Percentiles rank a stretch among this genome's conserved stretches.
Conservation (phyloP, 2,888 invertebrate genomes). For the Tetanocera ferruginea region DNA sequence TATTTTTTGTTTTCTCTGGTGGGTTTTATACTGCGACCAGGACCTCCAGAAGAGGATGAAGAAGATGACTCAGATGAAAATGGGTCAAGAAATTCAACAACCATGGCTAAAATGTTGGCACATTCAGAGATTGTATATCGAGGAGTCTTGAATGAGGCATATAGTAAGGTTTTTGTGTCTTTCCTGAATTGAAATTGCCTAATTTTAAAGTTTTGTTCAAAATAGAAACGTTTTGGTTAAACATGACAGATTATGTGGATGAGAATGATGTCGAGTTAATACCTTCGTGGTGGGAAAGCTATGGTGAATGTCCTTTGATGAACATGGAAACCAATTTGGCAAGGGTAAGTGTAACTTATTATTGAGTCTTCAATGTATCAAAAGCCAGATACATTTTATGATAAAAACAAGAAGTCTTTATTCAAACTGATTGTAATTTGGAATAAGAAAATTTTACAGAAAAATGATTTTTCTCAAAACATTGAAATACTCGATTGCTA, state of each 20-base stretch:
- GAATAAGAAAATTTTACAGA: no score
- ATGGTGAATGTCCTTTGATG: constrained; percentile 68
- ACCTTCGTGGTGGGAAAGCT: constrained; percentile 67
- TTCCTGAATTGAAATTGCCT: not conserved
- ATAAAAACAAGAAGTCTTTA: no score
- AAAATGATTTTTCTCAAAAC: no score
- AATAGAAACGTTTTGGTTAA: constrained; percentile 67
- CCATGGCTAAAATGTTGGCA: not conserved
- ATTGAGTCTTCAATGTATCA: not conserved
- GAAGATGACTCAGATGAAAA: constrained; percentile 47
- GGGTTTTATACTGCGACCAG: constrained; percentile 91
- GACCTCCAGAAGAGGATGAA: constrained; percentile 72
- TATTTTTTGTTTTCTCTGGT: constrained; percentile 91
- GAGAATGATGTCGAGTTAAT: constrained; percentile 56
- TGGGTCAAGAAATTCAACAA: not conserved
- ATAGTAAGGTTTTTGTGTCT: constrained; percentile 48
- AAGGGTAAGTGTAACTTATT: constrained; percentile 51
- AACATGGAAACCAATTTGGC: constrained; percentile 65
- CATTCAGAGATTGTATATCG: not conserved
- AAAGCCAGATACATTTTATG: not conserved
- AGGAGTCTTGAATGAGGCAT: constrained; percentile 50
- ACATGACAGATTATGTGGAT: constrained; percentile 65
- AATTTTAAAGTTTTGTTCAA: not conserved
- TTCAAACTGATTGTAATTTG: no score
- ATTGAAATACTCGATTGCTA: no score